Base-by-base conservation (phyloP, 1,140 invertebrate species). In the Magallana ariakensis region DNA sequence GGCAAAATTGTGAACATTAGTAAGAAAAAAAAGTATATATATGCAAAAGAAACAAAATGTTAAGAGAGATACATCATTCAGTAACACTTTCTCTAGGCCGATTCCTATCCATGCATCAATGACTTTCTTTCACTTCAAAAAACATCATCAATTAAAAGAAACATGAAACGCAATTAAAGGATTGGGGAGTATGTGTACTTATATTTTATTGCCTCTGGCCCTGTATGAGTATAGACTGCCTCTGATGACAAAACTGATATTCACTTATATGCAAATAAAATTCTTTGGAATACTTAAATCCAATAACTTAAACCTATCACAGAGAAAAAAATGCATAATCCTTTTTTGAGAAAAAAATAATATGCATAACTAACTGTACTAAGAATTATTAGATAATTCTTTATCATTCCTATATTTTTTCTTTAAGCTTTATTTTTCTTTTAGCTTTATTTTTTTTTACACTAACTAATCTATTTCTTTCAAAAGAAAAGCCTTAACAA, bases 1-100 rank as follows among this genome's bases (percentile, higher is more conserved):
- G 66, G 22, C 66, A 75, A 75, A 75, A 75, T 75, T 75, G 66
- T 75, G 66, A 75, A 75, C 66, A 75, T 75, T 75, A 75, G 66
- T 75, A 75, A 75, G 66, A 75, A 75, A 62, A 75, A 19, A 75
- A 26, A 26, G 33, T 26, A 75, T 26, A 75, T 75, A 75, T 75
- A 75, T 75, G 66, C 66, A 75, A 75, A 75, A 75, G 66, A 75
- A 75, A 75, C 66, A 75, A 75, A 75, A 75, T 75, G 66, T 75
- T 75, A 75, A 22, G 66, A 75, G 22, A 75, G 66, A 75, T 75
- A 75, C 66, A 75, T 75, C 66, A 75, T 75, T 75, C 22, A 11
- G 66, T 75, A 75, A 75, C 9, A 26, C 22, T 75, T 22, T 26
- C 11, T 75, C 22, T 22, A 3, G 66, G 9, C 66, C 33, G 66